Base-by-base conservation (phyloP, 2,888 invertebrate genomes). In the Heterodera filipjevi region DNA sequence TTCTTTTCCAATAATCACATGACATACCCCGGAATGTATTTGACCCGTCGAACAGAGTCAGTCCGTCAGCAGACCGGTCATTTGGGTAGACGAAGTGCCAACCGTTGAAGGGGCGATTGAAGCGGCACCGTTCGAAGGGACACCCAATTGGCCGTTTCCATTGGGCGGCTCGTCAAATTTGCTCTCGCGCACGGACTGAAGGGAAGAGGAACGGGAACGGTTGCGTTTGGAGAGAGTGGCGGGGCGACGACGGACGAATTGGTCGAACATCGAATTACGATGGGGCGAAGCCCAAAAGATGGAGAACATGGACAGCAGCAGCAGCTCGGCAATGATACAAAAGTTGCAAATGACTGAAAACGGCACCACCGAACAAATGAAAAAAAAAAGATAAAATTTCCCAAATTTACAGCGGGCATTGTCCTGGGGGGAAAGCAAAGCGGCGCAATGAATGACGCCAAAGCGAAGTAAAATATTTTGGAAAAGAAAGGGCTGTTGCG, bases 311-410 rank as follows among this genome's bases (percentile, higher is more conserved):
- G 84, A 84, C 66, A 88, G 84, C 33, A 85, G 46, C 72, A 87
- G 82, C 83, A 88, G 85, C 80, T 88, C 86, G 77, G 84, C 84
- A 76, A 87, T 85, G 80, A 88, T 85, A 14, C 87, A 83, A 81
- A 88, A 88, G 79, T 87, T 88, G 79, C 88, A 88, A 14, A 88
- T 86, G 77, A 88, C 88, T 88, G 81, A 82, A 87, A 32, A 39
- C 16, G 1, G 16, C 14, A 53, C 35, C 59, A 32, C 12, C 12
- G 32, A 3, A 22, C 32, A 32, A 22, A 72, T 1, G 5, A 1
- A 16, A 0, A 73, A 3, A 16, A 16, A 16, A 53, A 66, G 44
- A 22, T n/a, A 68, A 14, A n/a, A 12, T n/a, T n/a, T 33, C 16
- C 6, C 16, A 3, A 49, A 49, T 19, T 85, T 72, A 88, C 87